These are phyloP conservation scores for Copidosoma floridanum DNA, from an alignment of 1,140 invertebrate genomes.

Conservation along the genomic window DNA sequence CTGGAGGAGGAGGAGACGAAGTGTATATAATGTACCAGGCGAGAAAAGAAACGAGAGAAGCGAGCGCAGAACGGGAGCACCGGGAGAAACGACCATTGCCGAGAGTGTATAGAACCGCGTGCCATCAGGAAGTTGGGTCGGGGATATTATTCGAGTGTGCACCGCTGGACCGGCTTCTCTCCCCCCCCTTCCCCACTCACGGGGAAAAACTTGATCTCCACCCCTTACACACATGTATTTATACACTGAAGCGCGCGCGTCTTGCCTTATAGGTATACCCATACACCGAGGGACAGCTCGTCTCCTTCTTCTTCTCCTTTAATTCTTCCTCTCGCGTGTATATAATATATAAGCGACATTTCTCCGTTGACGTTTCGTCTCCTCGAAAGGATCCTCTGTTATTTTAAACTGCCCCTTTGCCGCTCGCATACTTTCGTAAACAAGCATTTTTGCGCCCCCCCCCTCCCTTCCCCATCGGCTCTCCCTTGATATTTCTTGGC, in stretches of 20 bases:
- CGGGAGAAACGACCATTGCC: too few species aligned
- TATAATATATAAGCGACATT: constrained; percentile 14
- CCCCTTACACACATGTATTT: constrained; percentile 33
- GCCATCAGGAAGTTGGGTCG: constrained; percentile 52
- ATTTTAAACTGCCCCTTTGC: constrained; percentile 16
- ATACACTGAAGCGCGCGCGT: too few species aligned
- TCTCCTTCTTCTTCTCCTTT: too few species aligned
- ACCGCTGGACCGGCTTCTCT: background rate
- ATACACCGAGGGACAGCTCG: constrained; percentile 20
- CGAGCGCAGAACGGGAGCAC: too few species aligned
- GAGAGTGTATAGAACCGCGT: constrained; percentile 44
- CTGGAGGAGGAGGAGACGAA: constrained; percentile 27
- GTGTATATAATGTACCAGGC: too few species aligned
- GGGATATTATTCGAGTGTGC: constrained; percentile 45
- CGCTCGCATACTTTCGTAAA: background rate
- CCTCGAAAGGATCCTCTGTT: constrained; percentile 27
- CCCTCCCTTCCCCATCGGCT: background rate
- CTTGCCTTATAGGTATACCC: too few species aligned
- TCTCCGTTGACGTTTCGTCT: constrained; percentile 4
- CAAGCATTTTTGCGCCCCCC: background rate
- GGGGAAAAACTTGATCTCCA: constrained; percentile 51
- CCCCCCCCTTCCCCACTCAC: constrained; percentile 26
- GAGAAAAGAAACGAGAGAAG: too few species aligned
- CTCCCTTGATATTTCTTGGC: too few species aligned
- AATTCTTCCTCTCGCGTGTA: constrained; percentile 26